Evolutionary conservation across 2,797 vertebrate genomes (phyloP).

Genomic region (Botia kubotai): DNA sequence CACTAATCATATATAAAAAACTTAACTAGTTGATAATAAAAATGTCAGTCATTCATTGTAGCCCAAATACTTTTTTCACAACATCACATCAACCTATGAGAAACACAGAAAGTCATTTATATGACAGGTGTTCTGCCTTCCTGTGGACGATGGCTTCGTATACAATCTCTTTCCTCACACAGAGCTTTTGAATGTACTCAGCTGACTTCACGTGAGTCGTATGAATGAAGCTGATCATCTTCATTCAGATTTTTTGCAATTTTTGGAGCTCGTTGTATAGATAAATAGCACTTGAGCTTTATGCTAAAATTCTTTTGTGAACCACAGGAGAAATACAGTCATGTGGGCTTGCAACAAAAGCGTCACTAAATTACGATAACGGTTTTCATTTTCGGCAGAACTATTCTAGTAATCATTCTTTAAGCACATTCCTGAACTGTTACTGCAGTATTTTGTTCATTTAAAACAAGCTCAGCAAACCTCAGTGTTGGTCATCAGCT

Average conservation of each 20-base stretch:
- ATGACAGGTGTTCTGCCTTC: no score
- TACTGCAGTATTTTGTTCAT: neutral
- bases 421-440: neutral
- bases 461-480: neutral
- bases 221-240: no score
- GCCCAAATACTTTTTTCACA: neutral
- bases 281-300: no score
- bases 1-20: constrained; percentile 28
- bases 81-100: no score
- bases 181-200: no score
- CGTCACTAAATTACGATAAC: neutral
- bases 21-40: neutral
- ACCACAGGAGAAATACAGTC: neutral
- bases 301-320: neutral
- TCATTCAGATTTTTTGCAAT: no score
- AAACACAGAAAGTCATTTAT: no score
- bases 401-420: neutral
- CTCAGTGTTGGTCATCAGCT: constrained; percentile 10
- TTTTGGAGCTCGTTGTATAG: no score
- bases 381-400: neutral
- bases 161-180: no score
- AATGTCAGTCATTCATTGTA: neutral
- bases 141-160: no score
- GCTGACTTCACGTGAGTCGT: no score
- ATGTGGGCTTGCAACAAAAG: no score